phyloP scores from a whole-genome alignment of 2,113 vertebrate species.

The Peromyscus leucopus region DNA sequence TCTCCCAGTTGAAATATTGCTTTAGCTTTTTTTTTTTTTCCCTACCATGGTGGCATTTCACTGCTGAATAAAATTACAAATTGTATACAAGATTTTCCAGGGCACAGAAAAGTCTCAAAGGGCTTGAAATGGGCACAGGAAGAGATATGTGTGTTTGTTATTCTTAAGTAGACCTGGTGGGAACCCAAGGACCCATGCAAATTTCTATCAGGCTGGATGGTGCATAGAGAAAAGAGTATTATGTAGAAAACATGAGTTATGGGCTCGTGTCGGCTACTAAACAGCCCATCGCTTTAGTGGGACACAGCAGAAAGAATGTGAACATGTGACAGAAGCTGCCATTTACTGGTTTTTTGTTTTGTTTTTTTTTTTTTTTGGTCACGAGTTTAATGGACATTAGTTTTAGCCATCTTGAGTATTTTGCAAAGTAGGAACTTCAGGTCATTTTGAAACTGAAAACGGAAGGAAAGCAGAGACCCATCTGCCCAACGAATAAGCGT shows the following conservation, averaged over 20 bases:
- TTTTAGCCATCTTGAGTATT: not conserved
- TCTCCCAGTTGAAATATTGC: constrained; percentile 72
- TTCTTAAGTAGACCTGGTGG: constrained; percentile 17
- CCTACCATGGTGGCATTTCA: constrained; percentile 57
- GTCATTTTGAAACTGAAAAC: not conserved
- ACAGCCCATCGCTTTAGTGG: not conserved
- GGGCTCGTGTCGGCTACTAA: not conserved
- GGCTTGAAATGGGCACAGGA: not conserved
- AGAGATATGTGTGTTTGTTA: not conserved
- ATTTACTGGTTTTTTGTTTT: too few species aligned
- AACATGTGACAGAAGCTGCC: not conserved
- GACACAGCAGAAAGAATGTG: not conserved
- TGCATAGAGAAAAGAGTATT: not conserved
- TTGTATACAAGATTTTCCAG: constrained; percentile 65
- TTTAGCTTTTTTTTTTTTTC: constrained; percentile 3
- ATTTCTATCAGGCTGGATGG: not conserved
- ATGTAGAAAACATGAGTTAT: not conserved
- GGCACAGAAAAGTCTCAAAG: constrained; percentile 35
- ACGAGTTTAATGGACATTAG: not conserved
- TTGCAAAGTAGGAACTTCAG: not conserved
- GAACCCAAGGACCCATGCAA: not conserved
- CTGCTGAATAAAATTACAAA: constrained; percentile 73
- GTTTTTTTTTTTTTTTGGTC: not conserved
- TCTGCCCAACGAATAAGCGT: not conserved
- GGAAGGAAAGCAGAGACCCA: not conserved